phyloP scores from a whole-genome alignment of 2,888 invertebrate genomes.

The Brenthis hecate region DNA sequence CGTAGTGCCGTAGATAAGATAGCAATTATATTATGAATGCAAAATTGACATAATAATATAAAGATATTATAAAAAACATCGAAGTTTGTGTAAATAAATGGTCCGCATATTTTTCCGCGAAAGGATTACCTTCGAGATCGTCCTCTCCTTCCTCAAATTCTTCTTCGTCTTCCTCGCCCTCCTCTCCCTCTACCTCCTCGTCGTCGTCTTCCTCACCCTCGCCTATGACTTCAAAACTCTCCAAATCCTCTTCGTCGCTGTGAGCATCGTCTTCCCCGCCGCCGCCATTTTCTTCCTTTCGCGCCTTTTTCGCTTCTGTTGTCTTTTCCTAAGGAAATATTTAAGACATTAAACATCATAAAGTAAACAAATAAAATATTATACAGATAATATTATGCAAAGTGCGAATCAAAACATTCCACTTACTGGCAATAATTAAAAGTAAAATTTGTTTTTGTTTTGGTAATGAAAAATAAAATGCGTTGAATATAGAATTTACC shows the following conservation, averaged over 20 bases:
- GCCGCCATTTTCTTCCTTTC: constrained; percentile 90
- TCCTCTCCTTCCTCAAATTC: constrained; percentile 84
- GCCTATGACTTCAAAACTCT: constrained; percentile 83
- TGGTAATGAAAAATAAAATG: no score
- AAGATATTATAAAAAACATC: background rate
- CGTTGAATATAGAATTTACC: no score
- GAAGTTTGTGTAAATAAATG: background rate
- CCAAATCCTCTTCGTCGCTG: constrained; percentile 86
- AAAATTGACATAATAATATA: background rate
- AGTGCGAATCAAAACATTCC: background rate
- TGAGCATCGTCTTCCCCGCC: constrained; percentile 83
- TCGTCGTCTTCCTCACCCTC: constrained; percentile 84
- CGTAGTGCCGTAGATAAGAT: no score
- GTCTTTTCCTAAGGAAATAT: constrained; percentile 83
- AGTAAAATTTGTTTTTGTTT: no score
- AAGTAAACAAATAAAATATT: background rate
- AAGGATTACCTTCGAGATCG: constrained; percentile 82
- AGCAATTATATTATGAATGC: no score
- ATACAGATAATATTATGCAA: background rate
- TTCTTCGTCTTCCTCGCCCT: constrained; percentile 84
- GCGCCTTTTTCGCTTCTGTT: constrained; percentile 89
- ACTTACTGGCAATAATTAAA: no score
- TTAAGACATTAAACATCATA: background rate
- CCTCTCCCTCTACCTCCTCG: constrained; percentile 84
- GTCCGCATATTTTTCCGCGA: background rate